phyloP scores from a whole-genome alignment of 2,888 invertebrate species.

The Mythimna ferrago region DNA sequence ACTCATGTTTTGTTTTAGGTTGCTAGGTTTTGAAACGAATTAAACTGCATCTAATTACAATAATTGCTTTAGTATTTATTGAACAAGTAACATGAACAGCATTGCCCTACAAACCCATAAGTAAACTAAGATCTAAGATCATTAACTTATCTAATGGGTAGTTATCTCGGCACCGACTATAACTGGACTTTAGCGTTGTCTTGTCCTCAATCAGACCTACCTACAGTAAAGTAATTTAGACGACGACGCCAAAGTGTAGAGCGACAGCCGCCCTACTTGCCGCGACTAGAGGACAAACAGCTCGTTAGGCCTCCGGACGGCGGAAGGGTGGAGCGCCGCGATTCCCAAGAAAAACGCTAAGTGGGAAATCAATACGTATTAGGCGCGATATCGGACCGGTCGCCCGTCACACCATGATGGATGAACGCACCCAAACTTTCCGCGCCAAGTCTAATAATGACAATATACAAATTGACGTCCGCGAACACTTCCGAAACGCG shows the following conservation, averaged over 20 bases:
- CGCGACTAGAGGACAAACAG: constrained; percentile 89
- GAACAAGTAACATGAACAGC: background rate
- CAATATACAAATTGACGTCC: constrained; percentile 91
- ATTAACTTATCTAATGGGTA: constrained; percentile 28
- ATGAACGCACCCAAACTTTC: constrained; percentile 89
- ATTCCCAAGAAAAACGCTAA: constrained; percentile 90
- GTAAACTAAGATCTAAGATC: background rate
- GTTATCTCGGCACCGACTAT: constrained; percentile 30
- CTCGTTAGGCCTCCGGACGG: constrained; percentile 87
- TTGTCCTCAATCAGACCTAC: constrained; percentile 53
- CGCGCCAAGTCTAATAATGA: constrained; percentile 89
- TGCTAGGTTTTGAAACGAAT: background rate
- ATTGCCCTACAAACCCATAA: background rate
- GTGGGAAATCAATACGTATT: constrained; percentile 91
- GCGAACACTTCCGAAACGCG: constrained; percentile 87
- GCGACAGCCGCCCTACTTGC: constrained; percentile 78
- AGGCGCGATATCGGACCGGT: constrained; percentile 89
- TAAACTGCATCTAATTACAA: background rate
- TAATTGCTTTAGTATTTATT: background rate
- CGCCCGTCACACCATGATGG: constrained; percentile 89
- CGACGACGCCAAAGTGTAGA: constrained; percentile 61
- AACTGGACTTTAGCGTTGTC: constrained; percentile 41
- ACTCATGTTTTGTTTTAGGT: no score
- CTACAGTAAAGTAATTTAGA: constrained; percentile 53
- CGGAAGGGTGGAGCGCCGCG: constrained; percentile 89